Percentiles rank a stretch among this genome's conserved stretches.
phyloP scores from a whole-genome alignment of 2,797 vertebrate genomes.

The Halcyon smyrnensis region DNA sequence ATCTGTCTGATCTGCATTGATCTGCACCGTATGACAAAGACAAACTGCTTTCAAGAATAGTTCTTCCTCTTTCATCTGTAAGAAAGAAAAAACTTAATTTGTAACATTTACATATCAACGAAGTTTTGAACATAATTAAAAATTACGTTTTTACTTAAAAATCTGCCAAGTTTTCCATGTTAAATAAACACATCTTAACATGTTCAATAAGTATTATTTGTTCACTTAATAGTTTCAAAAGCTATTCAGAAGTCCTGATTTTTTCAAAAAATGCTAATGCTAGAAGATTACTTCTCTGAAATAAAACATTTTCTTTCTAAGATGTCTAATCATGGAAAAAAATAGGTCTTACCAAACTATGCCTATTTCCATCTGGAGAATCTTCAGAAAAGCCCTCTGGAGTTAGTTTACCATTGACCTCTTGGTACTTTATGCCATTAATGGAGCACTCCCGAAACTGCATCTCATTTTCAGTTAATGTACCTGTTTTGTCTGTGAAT shows the following conservation, averaged over 20 bases:
- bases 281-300: background rate
- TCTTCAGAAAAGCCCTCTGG: conserved; percentile 92
- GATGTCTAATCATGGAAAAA: background rate
- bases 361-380: conserved; percentile 81
- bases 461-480: conserved; percentile 98
- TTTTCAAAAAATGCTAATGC: background rate
- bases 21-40: conserved; percentile 97
- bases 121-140: background rate
- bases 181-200: background rate
- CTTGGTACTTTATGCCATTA: conserved; percentile 93
- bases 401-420: conserved; percentile 91
- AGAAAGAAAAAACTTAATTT: background rate
- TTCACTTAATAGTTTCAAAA: background rate
- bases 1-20: conserved; percentile 89
- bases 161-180: background rate
- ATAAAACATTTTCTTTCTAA: background rate
- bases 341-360: conserved; percentile 74
- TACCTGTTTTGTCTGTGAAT: conserved; percentile 98
- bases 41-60: conserved; percentile 95
- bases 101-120: background rate
- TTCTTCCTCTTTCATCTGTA: conserved; percentile 86
- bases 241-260: background rate
- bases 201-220: background rate
- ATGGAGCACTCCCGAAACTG: conserved; percentile 97
- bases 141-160: background rate